phyloP scores from a whole-genome alignment of 2,888 invertebrate species.

The Melieria crassipennis region DNA sequence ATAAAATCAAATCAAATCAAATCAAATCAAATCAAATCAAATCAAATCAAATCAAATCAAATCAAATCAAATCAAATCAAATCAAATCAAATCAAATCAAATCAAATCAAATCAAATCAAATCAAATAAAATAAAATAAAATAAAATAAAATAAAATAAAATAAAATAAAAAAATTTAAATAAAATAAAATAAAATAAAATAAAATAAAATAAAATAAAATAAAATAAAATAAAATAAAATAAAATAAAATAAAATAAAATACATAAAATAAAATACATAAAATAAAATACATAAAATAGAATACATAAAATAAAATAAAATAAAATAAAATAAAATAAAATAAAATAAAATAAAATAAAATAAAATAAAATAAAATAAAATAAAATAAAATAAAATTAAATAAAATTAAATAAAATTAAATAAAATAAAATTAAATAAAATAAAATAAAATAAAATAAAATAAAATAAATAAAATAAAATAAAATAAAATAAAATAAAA shows the following conservation, averaged over 20 bases:
- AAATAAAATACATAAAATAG: slow-evolving; percentile 8
- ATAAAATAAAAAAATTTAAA: no score
- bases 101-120: no score
- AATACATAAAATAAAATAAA: slow-evolving; percentile 1
- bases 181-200: background rate
- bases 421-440: background rate
- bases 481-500: slow-evolving; percentile 1
- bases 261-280: slow-evolving; percentile 16
- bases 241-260: background rate
- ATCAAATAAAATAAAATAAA: no score
- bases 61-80: no score
- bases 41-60: no score
- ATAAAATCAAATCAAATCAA: no score
- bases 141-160: no score
- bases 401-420: background rate
- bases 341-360: background rate
- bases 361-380: background rate
- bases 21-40: no score
- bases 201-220: background rate
- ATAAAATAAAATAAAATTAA: background rate
- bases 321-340: slow-evolving; percentile 23
- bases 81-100: no score
- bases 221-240: background rate
- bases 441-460: background rate
- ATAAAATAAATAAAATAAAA: background rate